Evolutionary conservation across 2,888 invertebrate genomes (phyloP).

Genomic region (Seira ritae): DNA sequence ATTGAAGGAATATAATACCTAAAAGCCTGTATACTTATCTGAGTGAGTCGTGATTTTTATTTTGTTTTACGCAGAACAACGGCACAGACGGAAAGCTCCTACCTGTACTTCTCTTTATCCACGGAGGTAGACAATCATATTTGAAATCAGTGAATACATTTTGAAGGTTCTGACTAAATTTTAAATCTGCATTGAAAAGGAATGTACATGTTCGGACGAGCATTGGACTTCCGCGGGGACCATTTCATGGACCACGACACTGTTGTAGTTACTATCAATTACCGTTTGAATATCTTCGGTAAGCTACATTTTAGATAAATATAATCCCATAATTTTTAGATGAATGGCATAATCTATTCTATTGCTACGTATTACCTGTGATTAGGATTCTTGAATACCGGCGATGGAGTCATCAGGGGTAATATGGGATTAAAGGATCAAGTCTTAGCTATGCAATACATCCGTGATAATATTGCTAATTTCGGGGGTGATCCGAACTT

Average conservation of each 20-base stretch:
- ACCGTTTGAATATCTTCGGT: slow-evolving; percentile 60
- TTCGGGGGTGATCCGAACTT: slow-evolving; percentile 56
- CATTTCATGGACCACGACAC: slow-evolving; percentile 50
- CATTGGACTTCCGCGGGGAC: slow-evolving; percentile 56
- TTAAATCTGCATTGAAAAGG: slow-evolving; percentile 18
- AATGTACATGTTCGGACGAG: slow-evolving; percentile 54
- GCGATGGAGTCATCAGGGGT: slow-evolving; percentile 57
- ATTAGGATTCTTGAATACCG: slow-evolving; percentile 65
- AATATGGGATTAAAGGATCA: slow-evolving; percentile 63
- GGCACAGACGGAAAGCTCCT: slow-evolving; percentile 42
- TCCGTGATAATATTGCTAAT: slow-evolving; percentile 43
- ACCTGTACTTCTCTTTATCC: slow-evolving; percentile 57
- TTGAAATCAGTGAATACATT: not conserved
- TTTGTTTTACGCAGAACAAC: too few relatives aligned
- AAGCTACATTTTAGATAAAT: too few relatives aligned
- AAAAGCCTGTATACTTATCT: too few relatives aligned
- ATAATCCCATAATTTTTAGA: not conserved
- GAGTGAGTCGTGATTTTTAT: too few relatives aligned
- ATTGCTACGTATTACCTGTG: too few relatives aligned
- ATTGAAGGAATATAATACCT: too few relatives aligned
- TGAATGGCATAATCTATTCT: too few relatives aligned
- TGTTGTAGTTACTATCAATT: slow-evolving; percentile 61
- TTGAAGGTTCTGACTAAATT: not conserved
- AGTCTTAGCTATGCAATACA: slow-evolving; percentile 56
- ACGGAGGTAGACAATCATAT: slow-evolving; percentile 43